phyloP scores from a whole-genome alignment of 2,797 vertebrate species.

The Denticeps clupeoides region DNA sequence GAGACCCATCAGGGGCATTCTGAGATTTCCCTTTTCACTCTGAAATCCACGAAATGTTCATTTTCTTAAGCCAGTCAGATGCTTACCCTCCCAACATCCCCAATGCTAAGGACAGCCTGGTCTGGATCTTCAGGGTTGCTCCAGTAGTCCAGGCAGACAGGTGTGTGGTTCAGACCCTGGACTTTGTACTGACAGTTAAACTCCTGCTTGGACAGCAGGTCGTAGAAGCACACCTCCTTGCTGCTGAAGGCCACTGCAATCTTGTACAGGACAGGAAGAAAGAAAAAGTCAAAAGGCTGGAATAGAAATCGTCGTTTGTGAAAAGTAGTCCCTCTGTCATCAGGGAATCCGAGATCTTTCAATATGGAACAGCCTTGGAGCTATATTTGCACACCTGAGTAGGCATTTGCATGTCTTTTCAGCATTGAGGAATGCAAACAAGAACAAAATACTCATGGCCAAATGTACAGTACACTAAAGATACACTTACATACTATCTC shows the following conservation, averaged over 20 bases:
- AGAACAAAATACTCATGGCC: too few relatives aligned
- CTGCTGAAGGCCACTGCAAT: slow-evolving; percentile 67
- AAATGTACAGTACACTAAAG: too few relatives aligned
- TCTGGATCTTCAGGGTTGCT: slow-evolving; percentile 48
- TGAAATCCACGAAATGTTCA: not conserved
- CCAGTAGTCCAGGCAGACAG: slow-evolving; percentile 67
- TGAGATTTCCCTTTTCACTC: too few relatives aligned
- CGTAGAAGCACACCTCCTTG: slow-evolving; percentile 74
- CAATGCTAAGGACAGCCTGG: slow-evolving; percentile 60
- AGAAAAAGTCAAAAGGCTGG: not conserved
- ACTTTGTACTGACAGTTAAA: slow-evolving; percentile 64
- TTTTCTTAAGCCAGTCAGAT: too few relatives aligned
- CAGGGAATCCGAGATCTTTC: not conserved
- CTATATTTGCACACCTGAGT: slow-evolving; percentile 1
- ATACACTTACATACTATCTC: too few relatives aligned
- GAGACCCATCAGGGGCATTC: too few relatives aligned
- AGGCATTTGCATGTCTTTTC: not conserved
- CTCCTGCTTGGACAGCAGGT: slow-evolving; percentile 56
- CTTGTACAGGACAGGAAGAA: slow-evolving; percentile 31
- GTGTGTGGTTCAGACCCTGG: slow-evolving; percentile 55
- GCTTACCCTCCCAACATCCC: too few relatives aligned
- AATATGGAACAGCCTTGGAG: slow-evolving; percentile 7
- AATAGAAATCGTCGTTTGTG: not conserved
- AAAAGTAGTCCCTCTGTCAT: too few relatives aligned
- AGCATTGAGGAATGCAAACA: not conserved